Evolutionary conservation across 2,113 vertebrate species (phyloP).

Genomic region (mouse (Mus musculus)): GRCm39 chr12:53525001-53525500

Average conservation of each 20-base stretch:
- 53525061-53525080: conserved; percentile 42
- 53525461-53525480: conserved; percentile 78
- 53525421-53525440: neutral
- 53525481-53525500: conserved; percentile 80
- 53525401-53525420: conserved; percentile 65
- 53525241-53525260: conserved; percentile 68
- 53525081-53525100: neutral
- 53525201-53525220: conserved; percentile 48
- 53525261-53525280: conserved; percentile 79
- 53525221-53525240: conserved; percentile 69
- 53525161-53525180: conserved; percentile 57
- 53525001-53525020: neutral
- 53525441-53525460: conserved; percentile 75
- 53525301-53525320: conserved; percentile 64
- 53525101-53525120: conserved; percentile 55
- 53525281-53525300: conserved; percentile 85
- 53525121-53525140: conserved; percentile 69
- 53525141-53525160: conserved; percentile 54
- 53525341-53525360: conserved; percentile 20
- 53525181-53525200: conserved; percentile 64
- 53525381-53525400: conserved; percentile 69
- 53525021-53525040: conserved; percentile 68
- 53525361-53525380: conserved; percentile 45
- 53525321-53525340: conserved; percentile 33
- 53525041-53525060: conserved; percentile 52